Evolutionary conservation across 1,140 invertebrate species (phyloP).

Genomic region (Trissolcus basalis): DNA sequence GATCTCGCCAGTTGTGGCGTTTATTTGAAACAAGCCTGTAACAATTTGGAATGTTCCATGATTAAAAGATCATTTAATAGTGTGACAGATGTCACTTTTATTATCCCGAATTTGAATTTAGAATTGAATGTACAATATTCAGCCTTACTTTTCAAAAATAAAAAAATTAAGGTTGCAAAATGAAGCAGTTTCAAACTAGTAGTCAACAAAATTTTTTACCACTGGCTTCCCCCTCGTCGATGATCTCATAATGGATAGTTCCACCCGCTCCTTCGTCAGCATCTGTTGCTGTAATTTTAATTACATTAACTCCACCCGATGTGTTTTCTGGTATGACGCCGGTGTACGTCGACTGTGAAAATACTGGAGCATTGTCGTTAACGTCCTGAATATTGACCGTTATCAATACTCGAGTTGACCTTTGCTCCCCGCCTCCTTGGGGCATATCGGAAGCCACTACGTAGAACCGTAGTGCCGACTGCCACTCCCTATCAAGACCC

Average conservation of each 20-base stretch:
- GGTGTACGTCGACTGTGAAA: constrained; percentile 75
- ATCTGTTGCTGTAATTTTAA: constrained; percentile 88
- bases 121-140: too few relatives aligned
- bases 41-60: too few relatives aligned
- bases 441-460: constrained; percentile 86
- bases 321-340: constrained; percentile 86
- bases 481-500: constrained; percentile 84
- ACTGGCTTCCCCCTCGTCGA: constrained; percentile 83
- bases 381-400: constrained; percentile 86
- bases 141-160: too few relatives aligned
- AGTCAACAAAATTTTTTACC: too few relatives aligned
- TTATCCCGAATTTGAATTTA: too few relatives aligned
- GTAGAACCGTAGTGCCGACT: constrained; percentile 81
- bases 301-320: constrained; percentile 79
- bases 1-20: constrained; percentile 82
- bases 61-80: too few relatives aligned
- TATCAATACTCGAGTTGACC: constrained; percentile 79
- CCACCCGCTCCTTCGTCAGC: constrained; percentile 84
- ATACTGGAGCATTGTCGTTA: constrained; percentile 86
- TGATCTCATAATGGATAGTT: constrained; percentile 81
- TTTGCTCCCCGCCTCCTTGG: constrained; percentile 80
- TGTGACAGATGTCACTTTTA: too few relatives aligned
- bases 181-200: too few relatives aligned
- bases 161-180: too few relatives aligned
- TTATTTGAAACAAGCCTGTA: constrained; percentile 78